Evolutionary conservation across 2,888 invertebrate genomes (phyloP), one percentile per base, ranked within the genome.

Genomic region (Caenorhabditis virilis): DNA sequence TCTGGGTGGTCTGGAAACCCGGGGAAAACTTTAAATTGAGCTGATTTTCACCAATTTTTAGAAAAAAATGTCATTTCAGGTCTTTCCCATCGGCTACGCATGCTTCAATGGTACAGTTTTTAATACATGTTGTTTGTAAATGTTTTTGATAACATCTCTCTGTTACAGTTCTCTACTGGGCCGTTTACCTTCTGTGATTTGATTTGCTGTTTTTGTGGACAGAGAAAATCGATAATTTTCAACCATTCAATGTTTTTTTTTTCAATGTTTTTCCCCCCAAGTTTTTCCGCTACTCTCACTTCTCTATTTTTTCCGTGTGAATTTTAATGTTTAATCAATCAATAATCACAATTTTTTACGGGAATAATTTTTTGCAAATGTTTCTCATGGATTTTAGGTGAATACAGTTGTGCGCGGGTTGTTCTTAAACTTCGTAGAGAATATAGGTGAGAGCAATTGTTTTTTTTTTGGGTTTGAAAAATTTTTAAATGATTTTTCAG

Each of bases 111-210:
- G 79, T 78, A 65, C 23, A 23, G 33, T 42, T 33, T 42, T 18
- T 25, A 7, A 15, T 23, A 6, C 15, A 20, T 15, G 13, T 22
- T 7, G 9, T 2, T 42, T 6, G 6, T 30, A 30, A 30, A 30
- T 30, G 6, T 30, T 9, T 30, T 30, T 30, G 20, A 18, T 46
- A 33, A 13, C 15, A 39, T 49, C 18, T 43, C n/a, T 20, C 26
- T 46, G 16, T 75, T 80, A 74, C 72, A 81, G 80, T 82, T 62
- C 71, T 81, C 60, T 81, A 81, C 67, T 81, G 81, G 81, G 77
- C 78, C 51, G 79, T 80, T 58, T 82, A 80, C 61, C 71, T 80
- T 49, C 65, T 80, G 78, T 80, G 71, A 79, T 94, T 45, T n/a
- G n/a, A n/a, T n/a, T n/a, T n/a, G n/a, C n/a, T n/a, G n/a, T n/a